These are phyloP conservation scores for Busseola fusca DNA, from an alignment of 2,888 invertebrate species.

Conservation along the genomic window DNA sequence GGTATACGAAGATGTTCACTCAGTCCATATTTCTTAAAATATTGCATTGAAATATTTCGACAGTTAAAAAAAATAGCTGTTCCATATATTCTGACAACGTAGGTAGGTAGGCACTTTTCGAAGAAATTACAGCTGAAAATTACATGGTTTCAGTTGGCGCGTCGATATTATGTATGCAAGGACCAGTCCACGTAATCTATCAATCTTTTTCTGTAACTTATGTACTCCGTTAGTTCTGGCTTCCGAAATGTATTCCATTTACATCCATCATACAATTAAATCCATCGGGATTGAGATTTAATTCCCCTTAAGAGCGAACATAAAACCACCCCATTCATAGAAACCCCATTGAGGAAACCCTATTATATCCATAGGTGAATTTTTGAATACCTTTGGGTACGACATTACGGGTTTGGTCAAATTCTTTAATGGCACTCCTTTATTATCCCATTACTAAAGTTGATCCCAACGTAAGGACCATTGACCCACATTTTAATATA, in stretches of 20 bases:
- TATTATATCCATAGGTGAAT: slow-evolving; percentile 3
- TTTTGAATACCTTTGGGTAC: slow-evolving; percentile 43
- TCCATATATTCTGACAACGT: too few species aligned
- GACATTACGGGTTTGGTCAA: slow-evolving; percentile 22
- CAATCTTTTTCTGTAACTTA: background rate
- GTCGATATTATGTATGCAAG: background rate
- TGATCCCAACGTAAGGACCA: slow-evolving; percentile 8
- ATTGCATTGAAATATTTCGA: too few species aligned
- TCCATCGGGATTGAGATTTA: background rate
- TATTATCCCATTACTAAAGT: slow-evolving; percentile 26
- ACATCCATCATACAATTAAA: background rate
- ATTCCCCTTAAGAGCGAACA: slow-evolving; percentile 1
- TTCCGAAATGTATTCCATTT: background rate
- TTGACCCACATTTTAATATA: slow-evolving; percentile 18
- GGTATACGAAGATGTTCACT: too few species aligned
- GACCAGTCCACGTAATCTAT: background rate
- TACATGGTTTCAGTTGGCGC: background rate
- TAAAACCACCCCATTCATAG: slow-evolving; percentile 6
- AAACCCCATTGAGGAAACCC: slow-evolving; percentile 11
- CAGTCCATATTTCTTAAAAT: too few species aligned
- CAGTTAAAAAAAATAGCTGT: too few species aligned
- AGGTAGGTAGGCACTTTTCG: too few species aligned
- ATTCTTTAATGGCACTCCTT: slow-evolving; percentile 31
- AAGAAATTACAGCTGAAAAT: too few species aligned
- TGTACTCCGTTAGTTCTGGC: background rate